Evolutionary conservation across 2,888 invertebrate genomes (phyloP).

Genomic region (Ectemnius cavifrons): DNA sequence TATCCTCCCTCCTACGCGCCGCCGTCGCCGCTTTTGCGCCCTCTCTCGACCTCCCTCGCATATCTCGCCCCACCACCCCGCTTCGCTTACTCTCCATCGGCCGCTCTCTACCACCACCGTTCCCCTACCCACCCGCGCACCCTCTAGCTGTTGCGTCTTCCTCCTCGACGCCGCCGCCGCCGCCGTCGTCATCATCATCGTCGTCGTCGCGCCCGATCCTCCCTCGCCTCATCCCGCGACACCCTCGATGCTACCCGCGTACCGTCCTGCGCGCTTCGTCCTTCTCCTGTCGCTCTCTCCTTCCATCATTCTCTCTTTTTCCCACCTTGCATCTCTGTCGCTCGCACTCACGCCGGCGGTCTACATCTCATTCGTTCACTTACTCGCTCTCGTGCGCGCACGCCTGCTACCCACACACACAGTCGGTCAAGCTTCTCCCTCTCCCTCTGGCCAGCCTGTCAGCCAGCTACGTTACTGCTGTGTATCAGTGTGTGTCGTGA

Average conservation of each 20-base stretch:
- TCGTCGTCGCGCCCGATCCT: slow-evolving; percentile 15
- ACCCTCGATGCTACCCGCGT: slow-evolving; percentile 41
- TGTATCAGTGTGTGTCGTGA: neutral
- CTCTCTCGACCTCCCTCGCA: slow-evolving; percentile 48
- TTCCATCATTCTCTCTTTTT: slow-evolving; percentile 11
- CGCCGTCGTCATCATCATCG: neutral
- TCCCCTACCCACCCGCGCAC: neutral
- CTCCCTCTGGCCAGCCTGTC: slow-evolving; percentile 6
- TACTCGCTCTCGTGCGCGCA: slow-evolving; percentile 21
- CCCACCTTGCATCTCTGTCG: slow-evolving; percentile 26
- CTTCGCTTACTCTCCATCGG: neutral
- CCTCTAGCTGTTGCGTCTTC: neutral
- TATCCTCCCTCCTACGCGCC: slow-evolving; percentile 22
- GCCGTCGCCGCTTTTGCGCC: slow-evolving; percentile 18
- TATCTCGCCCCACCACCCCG: too few species aligned
- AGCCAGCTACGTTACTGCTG: neutral
- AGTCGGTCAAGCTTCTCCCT: slow-evolving; percentile 21
- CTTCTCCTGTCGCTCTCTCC: slow-evolving; percentile 28
- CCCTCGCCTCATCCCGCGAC: slow-evolving; percentile 36
- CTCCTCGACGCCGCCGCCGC: neutral
- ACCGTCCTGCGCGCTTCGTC: slow-evolving; percentile 50
- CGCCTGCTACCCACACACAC: neutral
- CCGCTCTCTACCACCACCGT: neutral
- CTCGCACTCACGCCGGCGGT: slow-evolving; percentile 15
- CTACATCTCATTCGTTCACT: slow-evolving; percentile 21